Evolutionary conservation across 2,797 vertebrate species (phyloP).

Genomic region (Cyclura pinguis): DNA sequence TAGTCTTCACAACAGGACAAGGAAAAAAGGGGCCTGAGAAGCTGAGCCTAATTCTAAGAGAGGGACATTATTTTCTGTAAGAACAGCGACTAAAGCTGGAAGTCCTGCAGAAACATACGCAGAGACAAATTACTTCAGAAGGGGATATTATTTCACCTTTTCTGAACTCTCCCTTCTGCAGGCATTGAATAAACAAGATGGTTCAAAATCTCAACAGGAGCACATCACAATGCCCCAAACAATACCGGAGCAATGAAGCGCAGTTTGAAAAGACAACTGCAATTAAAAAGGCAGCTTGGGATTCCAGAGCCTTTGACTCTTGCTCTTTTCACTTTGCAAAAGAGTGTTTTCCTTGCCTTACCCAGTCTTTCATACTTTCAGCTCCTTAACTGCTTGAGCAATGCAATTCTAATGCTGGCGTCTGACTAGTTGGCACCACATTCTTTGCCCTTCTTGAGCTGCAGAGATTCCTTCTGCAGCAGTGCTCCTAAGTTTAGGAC

Average conservation of each 20-base stretch:
- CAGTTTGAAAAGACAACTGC: not conserved
- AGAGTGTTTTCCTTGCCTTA: not conserved
- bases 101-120: not conserved
- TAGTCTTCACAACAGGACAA: not conserved
- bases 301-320: conserved; percentile 10
- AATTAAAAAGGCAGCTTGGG: not conserved
- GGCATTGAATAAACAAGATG: no score
- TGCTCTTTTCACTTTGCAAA: conserved; percentile 15
- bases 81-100: not conserved
- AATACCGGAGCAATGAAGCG: not conserved
- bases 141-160: not conserved
- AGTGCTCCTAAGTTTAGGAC: not conserved
- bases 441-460: not conserved
- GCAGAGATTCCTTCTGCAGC: not conserved
- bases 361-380: not conserved
- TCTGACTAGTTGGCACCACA: not conserved
- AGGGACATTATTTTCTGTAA: not conserved
- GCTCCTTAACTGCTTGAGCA: not conserved
- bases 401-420: not conserved
- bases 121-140: not conserved
- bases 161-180: no score
- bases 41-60: not conserved
- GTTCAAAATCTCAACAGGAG: no score
- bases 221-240: not conserved
- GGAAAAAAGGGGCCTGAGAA: not conserved